Base-by-base conservation (phyloP, 2,888 invertebrate species). In the Microplitis deprimator region DNA sequence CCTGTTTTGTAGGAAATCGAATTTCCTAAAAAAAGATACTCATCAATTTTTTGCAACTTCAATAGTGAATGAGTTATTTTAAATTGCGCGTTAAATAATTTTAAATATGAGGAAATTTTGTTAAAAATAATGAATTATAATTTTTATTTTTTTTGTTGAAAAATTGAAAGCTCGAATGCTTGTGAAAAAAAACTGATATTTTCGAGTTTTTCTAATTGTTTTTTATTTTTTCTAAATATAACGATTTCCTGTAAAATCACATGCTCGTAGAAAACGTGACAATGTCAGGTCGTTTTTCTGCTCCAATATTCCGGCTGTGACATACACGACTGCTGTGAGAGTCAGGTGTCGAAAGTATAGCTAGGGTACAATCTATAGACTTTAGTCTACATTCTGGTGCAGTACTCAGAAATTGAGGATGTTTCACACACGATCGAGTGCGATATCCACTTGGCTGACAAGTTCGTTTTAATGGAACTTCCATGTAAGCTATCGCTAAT, bases 381-480 rank as follows among this genome's bases (percentile, higher is more conserved):
- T 29, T 29, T 29, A 50, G 50, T 50, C 50, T 13, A 50, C 50
- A 50, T 50, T 50, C 50, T 50, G 50, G 3, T 13, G 50, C 50
- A 50, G 10, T 13, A 13, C 50, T 50, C 50, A 65, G 38, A 38
- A 65, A 29, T 65, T 29, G 65, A 65, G 65, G 38, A 65, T 65
- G 65, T 65, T 29, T 65, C 41, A 41, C 70, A 70, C 59, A 59
- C 70, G 60, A 70, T 70, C 74, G 69, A 73, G 60, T 50, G 50
- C 73, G 71, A 70, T 77, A 73, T 74, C 70, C 38, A 75, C 77
- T 73, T 68, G 65, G 81, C 8, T 78, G 68, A 85, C 85, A 81
- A 77, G 82, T 62, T 72, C 82, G 80, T 80, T 84, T 84, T 87
- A 87, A 87, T 87, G 86, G 86, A 87, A 84, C 80, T 86, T 85